Evolutionary conservation across 2,113 vertebrate species (phyloP).

Genomic region (Trogon melanurus): DNA sequence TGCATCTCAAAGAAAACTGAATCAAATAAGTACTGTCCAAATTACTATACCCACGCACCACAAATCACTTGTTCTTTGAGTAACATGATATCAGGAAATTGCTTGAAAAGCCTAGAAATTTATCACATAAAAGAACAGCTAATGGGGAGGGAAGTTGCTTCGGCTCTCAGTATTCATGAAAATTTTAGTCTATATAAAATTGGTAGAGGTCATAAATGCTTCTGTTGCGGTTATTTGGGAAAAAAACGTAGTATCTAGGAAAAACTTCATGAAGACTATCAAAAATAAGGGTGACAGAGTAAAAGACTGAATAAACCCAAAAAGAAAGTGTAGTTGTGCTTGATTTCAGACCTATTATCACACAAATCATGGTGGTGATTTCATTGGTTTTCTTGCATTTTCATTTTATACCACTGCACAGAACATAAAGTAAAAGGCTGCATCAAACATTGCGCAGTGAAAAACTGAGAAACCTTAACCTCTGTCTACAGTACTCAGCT

Average conservation of each 20-base stretch:
- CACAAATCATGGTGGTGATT: neutral
- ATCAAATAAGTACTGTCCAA: neutral
- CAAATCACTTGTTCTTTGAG: neutral
- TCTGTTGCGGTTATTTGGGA: neutral
- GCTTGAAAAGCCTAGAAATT: neutral
- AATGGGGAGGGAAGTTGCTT: neutral
- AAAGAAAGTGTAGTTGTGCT: neutral
- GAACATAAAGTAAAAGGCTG: neutral
- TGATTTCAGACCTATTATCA: neutral
- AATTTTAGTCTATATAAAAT: neutral
- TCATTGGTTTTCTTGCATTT: neutral
- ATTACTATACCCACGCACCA: neutral
- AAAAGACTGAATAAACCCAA: neutral
- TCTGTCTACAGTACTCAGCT: neutral
- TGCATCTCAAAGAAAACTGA: neutral
- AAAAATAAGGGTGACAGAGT: neutral
- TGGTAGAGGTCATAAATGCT: neutral
- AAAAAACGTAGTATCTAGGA: neutral
- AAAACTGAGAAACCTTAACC: neutral
- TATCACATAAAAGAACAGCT: neutral
- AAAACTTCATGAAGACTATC: neutral
- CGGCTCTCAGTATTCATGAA: neutral
- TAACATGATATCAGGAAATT: neutral
- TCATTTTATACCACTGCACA: neutral
- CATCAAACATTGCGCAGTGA: neutral